A percentile compares a stretch with the other conserved stretches of the same genome.
phyloP scores from a whole-genome alignment of 2,113 vertebrate genomes.

The Limanda limanda region DNA sequence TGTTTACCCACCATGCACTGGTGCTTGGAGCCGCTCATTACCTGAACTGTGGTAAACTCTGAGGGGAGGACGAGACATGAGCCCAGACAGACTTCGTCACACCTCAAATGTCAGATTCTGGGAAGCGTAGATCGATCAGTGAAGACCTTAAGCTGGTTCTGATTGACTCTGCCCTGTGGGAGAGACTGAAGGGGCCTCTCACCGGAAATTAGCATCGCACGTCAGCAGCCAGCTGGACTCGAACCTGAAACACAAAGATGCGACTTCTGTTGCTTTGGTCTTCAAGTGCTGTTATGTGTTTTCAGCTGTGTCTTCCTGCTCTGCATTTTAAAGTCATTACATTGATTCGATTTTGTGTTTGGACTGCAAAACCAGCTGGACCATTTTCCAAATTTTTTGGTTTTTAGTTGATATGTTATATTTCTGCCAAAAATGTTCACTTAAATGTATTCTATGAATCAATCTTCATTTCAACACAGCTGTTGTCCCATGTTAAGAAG shows the following conservation, averaged over 20 bases:
- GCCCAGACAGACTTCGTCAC: slow-evolving; percentile 34
- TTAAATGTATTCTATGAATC: no score
- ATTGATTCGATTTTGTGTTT: not conserved
- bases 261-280: slow-evolving; percentile 4
- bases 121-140: slow-evolving; percentile 62
- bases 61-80: slow-evolving; percentile 15
- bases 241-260: slow-evolving; percentile 27
- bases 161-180: slow-evolving; percentile 63
- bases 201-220: slow-evolving; percentile 64
- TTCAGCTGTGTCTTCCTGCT: not conserved
- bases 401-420: no score
- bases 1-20: slow-evolving; percentile 15
- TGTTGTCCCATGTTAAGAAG: not conserved
- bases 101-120: slow-evolving; percentile 63
- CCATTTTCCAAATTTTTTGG: no score
- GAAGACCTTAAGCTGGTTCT: slow-evolving; percentile 45
- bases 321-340: not conserved
- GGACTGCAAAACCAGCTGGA: not conserved
- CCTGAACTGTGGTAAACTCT: slow-evolving; percentile 31
- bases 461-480: not conserved
- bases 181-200: slow-evolving; percentile 37
- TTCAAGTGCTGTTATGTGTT: slow-evolving; percentile 21
- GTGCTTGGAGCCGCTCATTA: slow-evolving; percentile 8
- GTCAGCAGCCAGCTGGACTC: slow-evolving; percentile 40
- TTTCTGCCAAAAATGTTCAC: no score